phyloP scores from a whole-genome alignment of 2,113 vertebrate species.

The Actenoides lindsayi region DNA sequence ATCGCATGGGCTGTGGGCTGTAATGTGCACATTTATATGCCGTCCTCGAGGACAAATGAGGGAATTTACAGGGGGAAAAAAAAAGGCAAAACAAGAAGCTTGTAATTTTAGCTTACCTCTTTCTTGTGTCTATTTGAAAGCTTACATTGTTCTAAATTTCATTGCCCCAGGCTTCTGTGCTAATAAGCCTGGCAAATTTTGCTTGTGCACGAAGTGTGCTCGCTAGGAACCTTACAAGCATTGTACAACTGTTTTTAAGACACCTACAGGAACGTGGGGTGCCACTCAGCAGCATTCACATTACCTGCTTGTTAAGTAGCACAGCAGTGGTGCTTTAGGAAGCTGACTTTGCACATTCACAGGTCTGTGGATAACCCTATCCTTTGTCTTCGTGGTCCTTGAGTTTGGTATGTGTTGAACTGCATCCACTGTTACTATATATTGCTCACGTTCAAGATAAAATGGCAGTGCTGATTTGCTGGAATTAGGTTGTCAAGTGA shows the following conservation, averaged over 20 bases:
- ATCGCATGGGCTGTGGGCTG: not conserved
- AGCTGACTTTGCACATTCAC: not conserved
- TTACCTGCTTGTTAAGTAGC: not conserved
- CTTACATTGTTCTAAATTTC: not conserved
- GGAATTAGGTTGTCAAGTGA: not conserved
- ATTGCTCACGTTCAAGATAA: not conserved
- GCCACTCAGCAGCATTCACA: accelerated
- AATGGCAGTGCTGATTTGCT: not conserved
- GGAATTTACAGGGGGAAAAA: not conserved
- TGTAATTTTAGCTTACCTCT: not conserved
- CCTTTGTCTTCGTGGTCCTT: not conserved
- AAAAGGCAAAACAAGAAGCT: not conserved
- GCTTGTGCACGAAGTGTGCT: not conserved
- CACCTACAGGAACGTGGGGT: accelerated
- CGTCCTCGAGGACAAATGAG: not conserved
- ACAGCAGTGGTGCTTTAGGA: not conserved
- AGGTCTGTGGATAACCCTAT: not conserved
- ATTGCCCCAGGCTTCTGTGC: not conserved
- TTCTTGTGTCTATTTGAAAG: not conserved
- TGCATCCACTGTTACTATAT: not conserved
- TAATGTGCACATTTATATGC: not conserved
- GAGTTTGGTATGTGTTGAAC: not conserved
- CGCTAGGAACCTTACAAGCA: not conserved
- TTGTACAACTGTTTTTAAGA: not conserved
- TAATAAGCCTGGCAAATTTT: not conserved